Evolutionary conservation across 2,888 invertebrate genomes (phyloP).

Genomic region (Drosophila mayaguana): DNA sequence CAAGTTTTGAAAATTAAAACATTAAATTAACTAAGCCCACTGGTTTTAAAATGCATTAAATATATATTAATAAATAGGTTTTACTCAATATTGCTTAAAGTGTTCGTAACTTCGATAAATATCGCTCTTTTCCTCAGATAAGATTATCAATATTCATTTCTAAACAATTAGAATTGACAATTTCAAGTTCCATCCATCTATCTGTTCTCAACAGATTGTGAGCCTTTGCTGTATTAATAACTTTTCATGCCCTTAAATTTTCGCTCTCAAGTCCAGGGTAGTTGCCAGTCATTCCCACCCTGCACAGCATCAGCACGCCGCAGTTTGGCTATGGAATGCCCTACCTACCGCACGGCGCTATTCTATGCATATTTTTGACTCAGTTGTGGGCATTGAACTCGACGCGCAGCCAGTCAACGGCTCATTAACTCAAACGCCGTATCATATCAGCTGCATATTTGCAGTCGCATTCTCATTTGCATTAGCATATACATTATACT

Average conservation of each 20-base stretch:
- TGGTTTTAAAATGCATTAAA: too few relatives aligned
- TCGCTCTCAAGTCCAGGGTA: background rate
- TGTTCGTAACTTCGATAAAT: too few relatives aligned
- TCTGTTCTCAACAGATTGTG: too few relatives aligned
- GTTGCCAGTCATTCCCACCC: slow-evolving; percentile 2
- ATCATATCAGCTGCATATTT: slow-evolving; percentile 32
- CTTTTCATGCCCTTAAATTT: background rate
- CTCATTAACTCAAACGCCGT: slow-evolving; percentile 49
- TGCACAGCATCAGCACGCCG: slow-evolving; percentile 31
- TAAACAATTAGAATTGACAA: too few relatives aligned
- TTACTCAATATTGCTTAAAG: too few relatives aligned
- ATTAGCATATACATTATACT: slow-evolving; percentile 9
- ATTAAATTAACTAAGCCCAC: too few relatives aligned
- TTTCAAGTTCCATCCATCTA: too few relatives aligned
- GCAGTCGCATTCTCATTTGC: slow-evolving; percentile 19
- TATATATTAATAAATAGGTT: too few relatives aligned
- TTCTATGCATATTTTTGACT: slow-evolving; percentile 34
- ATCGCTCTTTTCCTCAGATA: too few relatives aligned
- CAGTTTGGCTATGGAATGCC: slow-evolving; percentile 28
- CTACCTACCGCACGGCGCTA: slow-evolving; percentile 9
- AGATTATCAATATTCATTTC: too few relatives aligned
- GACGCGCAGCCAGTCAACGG: slow-evolving; percentile 30
- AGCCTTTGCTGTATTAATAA: too few relatives aligned
- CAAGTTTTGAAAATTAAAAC: too few relatives aligned
- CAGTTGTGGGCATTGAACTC: slow-evolving; percentile 58